Percentiles rank a stretch among this genome's conserved stretches.
phyloP scores from a whole-genome alignment of 2,888 invertebrate species.

The Ypsolopha sequella region DNA sequence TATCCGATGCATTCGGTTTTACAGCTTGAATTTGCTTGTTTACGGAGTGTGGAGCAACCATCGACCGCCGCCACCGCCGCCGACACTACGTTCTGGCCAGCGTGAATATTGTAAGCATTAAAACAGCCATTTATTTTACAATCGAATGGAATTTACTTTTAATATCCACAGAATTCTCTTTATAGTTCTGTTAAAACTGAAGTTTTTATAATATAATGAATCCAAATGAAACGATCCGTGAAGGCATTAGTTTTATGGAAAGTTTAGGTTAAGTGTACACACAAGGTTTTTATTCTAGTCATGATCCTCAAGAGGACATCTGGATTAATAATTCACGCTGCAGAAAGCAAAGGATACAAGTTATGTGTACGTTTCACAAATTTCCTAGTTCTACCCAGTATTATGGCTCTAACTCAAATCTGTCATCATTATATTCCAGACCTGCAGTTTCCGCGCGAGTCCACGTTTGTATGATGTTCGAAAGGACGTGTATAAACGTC shows the following conservation, averaged over 20 bases:
- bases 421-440: constrained; percentile 1
- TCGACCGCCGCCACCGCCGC: constrained; percentile 12
- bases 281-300: too few relatives aligned
- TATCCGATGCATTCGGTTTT: constrained; percentile 13
- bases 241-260: too few relatives aligned
- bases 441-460: constrained; percentile 9
- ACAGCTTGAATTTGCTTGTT: constrained; percentile 26
- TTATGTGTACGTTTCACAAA: too few relatives aligned
- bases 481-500: constrained; percentile 33
- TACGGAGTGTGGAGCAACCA: constrained; percentile 14
- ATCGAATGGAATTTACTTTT: constrained; percentile 36
- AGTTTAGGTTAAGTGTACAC: too few relatives aligned
- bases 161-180: constrained; percentile 32
- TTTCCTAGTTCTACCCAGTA: not conserved
- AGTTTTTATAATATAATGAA: constrained; percentile 17
- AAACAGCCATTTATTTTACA: constrained; percentile 31
- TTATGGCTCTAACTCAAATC: constrained; percentile 3
- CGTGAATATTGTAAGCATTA: constrained; percentile 26
- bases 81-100: constrained; percentile 20
- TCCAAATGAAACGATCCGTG: too few relatives aligned
- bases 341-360: too few relatives aligned
- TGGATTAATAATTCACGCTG: too few relatives aligned
- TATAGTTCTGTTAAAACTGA: constrained; percentile 31
- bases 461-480: constrained; percentile 21
- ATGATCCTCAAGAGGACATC: too few relatives aligned